phyloP scores from a whole-genome alignment of 2,797 vertebrate species.

The Girardinus metallicus region DNA sequence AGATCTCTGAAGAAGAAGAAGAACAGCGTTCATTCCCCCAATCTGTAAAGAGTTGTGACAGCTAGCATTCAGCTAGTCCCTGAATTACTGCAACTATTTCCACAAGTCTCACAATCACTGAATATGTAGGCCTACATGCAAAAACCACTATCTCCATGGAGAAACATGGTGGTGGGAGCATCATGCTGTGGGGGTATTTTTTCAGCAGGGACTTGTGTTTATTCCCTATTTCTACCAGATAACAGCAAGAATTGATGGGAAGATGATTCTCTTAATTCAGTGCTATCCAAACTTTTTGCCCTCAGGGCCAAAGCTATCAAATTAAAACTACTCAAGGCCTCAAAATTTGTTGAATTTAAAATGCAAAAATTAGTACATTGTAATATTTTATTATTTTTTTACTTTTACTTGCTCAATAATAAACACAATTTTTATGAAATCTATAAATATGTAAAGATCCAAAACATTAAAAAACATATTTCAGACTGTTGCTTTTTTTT shows the following conservation, averaged over 20 bases:
- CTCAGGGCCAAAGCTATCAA: too few relatives aligned
- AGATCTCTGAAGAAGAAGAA: slow-evolving; percentile 32
- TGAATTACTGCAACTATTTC: background rate
- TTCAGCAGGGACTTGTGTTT: background rate
- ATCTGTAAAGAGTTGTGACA: background rate
- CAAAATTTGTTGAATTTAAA: too few relatives aligned
- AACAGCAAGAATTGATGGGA: background rate
- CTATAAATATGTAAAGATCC: too few relatives aligned
- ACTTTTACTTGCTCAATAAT: too few relatives aligned
- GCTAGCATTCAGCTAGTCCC: background rate
- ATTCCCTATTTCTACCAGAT: background rate
- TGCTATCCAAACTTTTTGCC: too few relatives aligned
- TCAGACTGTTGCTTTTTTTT: too few relatives aligned
- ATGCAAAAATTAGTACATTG: too few relatives aligned
- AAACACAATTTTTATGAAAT: too few relatives aligned
- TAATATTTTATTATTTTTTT: too few relatives aligned
- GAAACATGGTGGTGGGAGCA: background rate
- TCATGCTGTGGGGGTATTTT: background rate
- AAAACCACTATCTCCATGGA: background rate
- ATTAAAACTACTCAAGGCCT: too few relatives aligned
- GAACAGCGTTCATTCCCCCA: background rate
- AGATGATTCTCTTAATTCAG: background rate
- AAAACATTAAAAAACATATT: too few relatives aligned
- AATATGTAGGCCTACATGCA: background rate
- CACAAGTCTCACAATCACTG: background rate